A percentile compares a stretch with the other conserved stretches of the same genome.
Conservation (phyloP, 2,888 invertebrate genomes). For the Drosophila prolongata region DNA sequence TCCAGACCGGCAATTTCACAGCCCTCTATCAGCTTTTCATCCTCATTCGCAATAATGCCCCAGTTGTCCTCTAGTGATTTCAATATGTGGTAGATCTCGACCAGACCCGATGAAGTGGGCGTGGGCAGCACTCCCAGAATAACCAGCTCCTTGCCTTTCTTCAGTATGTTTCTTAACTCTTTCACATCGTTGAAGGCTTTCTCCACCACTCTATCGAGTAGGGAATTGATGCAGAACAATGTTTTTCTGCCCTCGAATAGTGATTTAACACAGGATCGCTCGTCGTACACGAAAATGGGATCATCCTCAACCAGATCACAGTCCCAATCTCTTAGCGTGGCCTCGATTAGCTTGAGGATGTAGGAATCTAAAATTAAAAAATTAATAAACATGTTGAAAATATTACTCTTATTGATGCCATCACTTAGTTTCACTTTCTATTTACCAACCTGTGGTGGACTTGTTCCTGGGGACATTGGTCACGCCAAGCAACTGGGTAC, state of each 20-base stretch:
- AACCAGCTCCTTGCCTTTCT: slow-evolving; percentile 12
- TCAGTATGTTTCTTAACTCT: neutral
- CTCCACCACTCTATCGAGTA: slow-evolving; percentile 10
- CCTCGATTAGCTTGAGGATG: slow-evolving; percentile 2
- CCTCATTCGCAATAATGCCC: slow-evolving; percentile 2
- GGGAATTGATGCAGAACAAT: slow-evolving; percentile 4
- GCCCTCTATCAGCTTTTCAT: neutral
- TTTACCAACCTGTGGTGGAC: neutral
- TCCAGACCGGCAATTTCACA: neutral
- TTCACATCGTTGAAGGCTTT: slow-evolving; percentile 2
- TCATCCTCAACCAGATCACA: slow-evolving; percentile 4
- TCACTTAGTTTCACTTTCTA: no score
- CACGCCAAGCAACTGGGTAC: slow-evolving; percentile 4
- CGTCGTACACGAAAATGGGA: slow-evolving; percentile 14
- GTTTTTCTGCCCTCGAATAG: neutral
- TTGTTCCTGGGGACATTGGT: slow-evolving; percentile 4
- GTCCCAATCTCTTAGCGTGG: neutral
- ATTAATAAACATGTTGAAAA: no score
- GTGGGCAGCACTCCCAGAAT: slow-evolving; percentile 14
- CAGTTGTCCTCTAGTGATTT: slow-evolving; percentile 10
- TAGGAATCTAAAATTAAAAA: neutral
- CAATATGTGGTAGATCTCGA: slow-evolving; percentile 4
- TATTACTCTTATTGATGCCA: no score
- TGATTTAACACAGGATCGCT: neutral
- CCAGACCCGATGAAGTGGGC: slow-evolving; percentile 1